Conservation (phyloP, 1,140 invertebrate species). For the Steinernema khuongi region DNA sequence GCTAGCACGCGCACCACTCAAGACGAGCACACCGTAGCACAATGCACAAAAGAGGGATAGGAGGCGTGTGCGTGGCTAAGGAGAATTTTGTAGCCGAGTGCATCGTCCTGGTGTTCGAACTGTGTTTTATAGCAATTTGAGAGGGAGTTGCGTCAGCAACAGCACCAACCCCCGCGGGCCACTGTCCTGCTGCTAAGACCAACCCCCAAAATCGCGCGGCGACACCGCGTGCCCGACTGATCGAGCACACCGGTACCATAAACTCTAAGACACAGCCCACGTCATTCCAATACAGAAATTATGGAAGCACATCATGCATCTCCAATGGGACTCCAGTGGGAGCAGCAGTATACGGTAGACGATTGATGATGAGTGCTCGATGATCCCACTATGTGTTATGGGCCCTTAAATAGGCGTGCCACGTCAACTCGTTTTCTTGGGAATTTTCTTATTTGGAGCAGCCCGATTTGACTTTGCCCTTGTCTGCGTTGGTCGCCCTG, state of each 20-base stretch:
- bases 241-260: not conserved
- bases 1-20: not conserved
- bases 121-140: not conserved
- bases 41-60: not conserved
- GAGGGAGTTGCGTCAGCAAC: constrained; percentile 12
- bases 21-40: not conserved
- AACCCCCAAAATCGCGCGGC: constrained; percentile 12
- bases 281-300: not conserved
- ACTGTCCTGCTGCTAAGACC: constrained; percentile 11
- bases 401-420: not conserved
- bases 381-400: not conserved
- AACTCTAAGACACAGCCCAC: not conserved
- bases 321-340: not conserved
- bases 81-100: not conserved
- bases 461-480: not conserved
- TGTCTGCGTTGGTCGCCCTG: not conserved
- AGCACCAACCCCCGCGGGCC: constrained; percentile 13
- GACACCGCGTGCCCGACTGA: not conserved
- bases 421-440: not conserved
- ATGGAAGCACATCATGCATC: not conserved
- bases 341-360: not conserved
- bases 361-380: constrained; percentile 12
- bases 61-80: not conserved
- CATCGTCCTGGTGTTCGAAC: not conserved
- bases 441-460: not conserved